phyloP scores from a whole-genome alignment of 1,140 invertebrate genomes.

The Steinernema khuongi region DNA sequence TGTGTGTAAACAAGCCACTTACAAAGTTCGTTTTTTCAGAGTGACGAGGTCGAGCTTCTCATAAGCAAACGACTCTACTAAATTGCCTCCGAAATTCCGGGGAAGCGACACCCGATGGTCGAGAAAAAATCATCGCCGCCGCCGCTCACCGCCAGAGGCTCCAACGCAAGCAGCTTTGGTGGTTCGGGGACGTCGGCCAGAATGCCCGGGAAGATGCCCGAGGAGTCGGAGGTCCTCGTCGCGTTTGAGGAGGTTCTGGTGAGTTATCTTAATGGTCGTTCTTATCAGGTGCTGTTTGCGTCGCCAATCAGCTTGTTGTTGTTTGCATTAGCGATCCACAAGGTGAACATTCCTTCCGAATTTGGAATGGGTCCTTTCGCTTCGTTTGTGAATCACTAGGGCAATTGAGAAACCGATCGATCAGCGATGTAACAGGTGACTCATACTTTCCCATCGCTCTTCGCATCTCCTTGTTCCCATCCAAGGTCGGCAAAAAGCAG shows the following conservation, averaged over 20 bases:
- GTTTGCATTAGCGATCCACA: no score
- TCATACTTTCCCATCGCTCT: slow-evolving; percentile 20
- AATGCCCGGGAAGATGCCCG: slow-evolving; percentile 2
- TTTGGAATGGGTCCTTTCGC: no score
- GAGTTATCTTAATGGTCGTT: slow-evolving; percentile 24
- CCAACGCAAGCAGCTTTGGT: not conserved
- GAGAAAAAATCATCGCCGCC: slow-evolving; percentile 8
- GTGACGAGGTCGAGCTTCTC: no score
- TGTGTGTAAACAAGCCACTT: no score
- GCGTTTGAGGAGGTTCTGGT: slow-evolving; percentile 52
- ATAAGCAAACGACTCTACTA: not conserved
- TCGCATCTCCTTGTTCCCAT: not conserved
- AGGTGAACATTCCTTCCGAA: no score
- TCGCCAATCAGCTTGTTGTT: no score
- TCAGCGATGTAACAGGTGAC: slow-evolving; percentile 13
- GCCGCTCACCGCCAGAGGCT: not conserved
- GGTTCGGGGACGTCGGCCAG: not conserved
- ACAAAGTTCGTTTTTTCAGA: no score
- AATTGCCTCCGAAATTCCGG: not conserved
- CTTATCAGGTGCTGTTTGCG: no score
- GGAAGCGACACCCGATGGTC: not conserved
- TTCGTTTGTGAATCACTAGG: no score
- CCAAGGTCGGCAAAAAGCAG: slow-evolving; percentile 14
- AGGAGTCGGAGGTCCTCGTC: not conserved
- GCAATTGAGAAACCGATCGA: not conserved